Base-by-base conservation (phyloP, 2,113 vertebrate genomes). In the Rhinopomastus cyanomelas region DNA sequence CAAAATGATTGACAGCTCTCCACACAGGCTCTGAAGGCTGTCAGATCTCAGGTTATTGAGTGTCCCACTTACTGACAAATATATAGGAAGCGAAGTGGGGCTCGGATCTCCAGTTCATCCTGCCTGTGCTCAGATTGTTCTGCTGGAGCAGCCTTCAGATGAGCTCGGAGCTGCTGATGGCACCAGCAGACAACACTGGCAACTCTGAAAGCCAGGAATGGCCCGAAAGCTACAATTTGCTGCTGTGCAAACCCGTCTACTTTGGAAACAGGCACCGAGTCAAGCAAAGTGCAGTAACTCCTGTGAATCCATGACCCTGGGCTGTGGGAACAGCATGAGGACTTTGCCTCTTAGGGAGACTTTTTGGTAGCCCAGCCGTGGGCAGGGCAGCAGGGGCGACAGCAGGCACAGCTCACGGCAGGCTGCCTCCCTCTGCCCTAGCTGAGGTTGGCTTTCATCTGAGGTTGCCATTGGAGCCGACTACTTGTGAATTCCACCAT, bases 51-150 rank as follows among this genome's bases (percentile, higher is more conserved):
- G 94, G 95, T 93, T 96, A 90, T 88, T 26, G 85, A 94, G 80
- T 95, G 95, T 72, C 87, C 94, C 91, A 94, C 93, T 95, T 96
- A 87, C 80, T 88, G 87, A 93, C 80, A 91, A 85, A 89, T 68
- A 57, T 36, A 76, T 36, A 42, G 11, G 39, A 55, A 62, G 81
- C 60, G 91, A 95, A 95, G 59, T 90, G 95, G 94, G 93, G 53
- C 95, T 94, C 79, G 88, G 84, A 76, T 68, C 92, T 82, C 60
- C 86, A 69, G 51, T 5, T 84, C 90, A 55, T 77, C 55, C 85
- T 68, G 67, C 72, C 65, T 66, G 77, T 87, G 90, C 90, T 68
- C 67, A 56, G 44, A 67, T 67, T 15, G 0, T 51, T 75, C 67
- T 88, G 61, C 90, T 62, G 68, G 75, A 94, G 72, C 72, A 51